Conservation (phyloP, 1,140 invertebrate genomes). For the Sarcophaga peregrina region DNA sequence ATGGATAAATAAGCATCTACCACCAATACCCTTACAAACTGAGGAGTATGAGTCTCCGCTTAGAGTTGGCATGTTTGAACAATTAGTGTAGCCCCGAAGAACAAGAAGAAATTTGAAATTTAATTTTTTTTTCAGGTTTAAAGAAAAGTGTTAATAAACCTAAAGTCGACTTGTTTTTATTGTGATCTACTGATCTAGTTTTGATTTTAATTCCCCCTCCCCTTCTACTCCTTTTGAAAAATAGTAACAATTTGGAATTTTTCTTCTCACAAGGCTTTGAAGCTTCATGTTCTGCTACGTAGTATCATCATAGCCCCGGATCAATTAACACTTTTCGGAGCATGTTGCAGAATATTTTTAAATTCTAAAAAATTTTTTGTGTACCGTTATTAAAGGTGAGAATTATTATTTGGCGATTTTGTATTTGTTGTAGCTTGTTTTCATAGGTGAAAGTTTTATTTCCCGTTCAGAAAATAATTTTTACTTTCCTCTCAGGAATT, state of each 20-base stretch:
- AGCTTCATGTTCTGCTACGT: no score
- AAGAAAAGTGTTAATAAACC: background rate
- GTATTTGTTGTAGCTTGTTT: background rate
- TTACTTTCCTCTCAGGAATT: background rate
- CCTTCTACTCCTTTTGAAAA: no score
- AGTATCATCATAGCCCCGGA: no score
- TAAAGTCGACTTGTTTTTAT: background rate
- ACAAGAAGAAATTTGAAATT: background rate
- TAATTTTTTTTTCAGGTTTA: no score
- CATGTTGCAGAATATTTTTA: background rate
- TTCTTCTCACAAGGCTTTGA: no score
- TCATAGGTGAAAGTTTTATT: conserved; percentile 6
- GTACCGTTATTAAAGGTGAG: background rate
- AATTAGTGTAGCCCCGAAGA: conserved; percentile 7
- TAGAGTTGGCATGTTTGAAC: conserved; percentile 8
- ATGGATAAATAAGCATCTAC: conserved; percentile 17
- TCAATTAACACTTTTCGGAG: no score
- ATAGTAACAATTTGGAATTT: no score
- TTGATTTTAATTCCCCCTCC: no score
- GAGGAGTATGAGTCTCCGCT: background rate
- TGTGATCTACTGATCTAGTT: conserved; percentile 19
- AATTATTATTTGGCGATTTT: background rate
- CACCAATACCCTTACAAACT: background rate
- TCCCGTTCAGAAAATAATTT: background rate
- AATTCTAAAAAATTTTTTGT: conserved; percentile 6